phyloP scores from a whole-genome alignment of 2,113 vertebrate genomes.

The Lasiurus cinereus region DNA sequence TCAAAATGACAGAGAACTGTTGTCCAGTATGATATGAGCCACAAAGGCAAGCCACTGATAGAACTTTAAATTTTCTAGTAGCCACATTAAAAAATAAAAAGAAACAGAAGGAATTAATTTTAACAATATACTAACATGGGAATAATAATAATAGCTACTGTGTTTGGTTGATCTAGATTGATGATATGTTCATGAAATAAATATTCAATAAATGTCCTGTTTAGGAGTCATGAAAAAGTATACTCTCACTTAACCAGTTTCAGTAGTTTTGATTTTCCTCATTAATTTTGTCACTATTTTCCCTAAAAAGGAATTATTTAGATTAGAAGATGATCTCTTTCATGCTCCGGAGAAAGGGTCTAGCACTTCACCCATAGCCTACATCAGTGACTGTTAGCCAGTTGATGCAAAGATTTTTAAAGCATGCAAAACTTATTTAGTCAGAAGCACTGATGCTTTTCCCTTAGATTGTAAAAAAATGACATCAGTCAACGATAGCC shows the following conservation, averaged over 20 bases:
- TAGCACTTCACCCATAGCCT: neutral
- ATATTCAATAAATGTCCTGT: neutral
- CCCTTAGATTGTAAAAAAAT: neutral
- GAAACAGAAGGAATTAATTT: neutral
- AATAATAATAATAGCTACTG: neutral
- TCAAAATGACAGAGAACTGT: neutral
- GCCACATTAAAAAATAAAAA: conserved; percentile 17
- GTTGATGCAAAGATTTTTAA: too few species aligned
- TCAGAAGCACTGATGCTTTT: neutral
- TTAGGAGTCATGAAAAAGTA: neutral
- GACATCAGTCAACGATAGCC: too few species aligned
- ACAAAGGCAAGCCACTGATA: neutral
- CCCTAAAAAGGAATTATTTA: neutral
- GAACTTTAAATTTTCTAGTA: neutral
- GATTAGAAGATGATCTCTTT: neutral
- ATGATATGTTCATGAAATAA: neutral
- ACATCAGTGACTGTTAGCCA: too few species aligned
- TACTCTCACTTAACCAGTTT: neutral
- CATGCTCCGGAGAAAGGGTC: neutral
- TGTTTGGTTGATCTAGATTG: neutral
- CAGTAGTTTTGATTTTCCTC: neutral
- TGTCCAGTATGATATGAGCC: neutral
- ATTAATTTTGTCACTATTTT: neutral
- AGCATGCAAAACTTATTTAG: too few species aligned
- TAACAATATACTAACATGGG: too few species aligned